Conservation (phyloP, 2,797 vertebrate species). For the Acipenser transmontanus region DNA sequence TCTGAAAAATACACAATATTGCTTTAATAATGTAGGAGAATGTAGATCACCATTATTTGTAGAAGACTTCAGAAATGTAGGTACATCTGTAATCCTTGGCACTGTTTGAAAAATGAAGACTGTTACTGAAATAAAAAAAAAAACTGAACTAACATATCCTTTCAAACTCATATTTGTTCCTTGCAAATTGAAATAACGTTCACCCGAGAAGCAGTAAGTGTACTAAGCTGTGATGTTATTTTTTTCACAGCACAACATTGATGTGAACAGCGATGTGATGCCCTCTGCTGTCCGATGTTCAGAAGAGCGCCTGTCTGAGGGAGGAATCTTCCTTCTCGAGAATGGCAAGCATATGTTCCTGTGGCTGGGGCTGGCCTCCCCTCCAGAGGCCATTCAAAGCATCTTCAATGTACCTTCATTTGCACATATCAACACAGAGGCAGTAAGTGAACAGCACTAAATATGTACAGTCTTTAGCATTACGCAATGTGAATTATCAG, state of each 20-base stretch:
- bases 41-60: no score
- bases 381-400: slow-evolving; percentile 81
- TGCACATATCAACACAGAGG: slow-evolving; percentile 69
- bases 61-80: no score
- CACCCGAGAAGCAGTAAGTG: no score
- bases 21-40: no score
- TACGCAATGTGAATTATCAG: no score
- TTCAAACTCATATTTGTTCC: neutral
- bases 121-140: no score
- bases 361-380: slow-evolving; percentile 78
- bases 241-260: slow-evolving; percentile 69
- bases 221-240: neutral
- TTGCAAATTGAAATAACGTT: neutral
- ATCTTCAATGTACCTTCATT: slow-evolving; percentile 84
- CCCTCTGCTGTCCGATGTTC: slow-evolving; percentile 80
- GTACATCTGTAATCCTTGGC: no score
- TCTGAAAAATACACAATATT: neutral
- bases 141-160: no score
- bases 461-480: no score
- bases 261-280: slow-evolving; percentile 48
- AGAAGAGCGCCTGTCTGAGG: slow-evolving; percentile 77
- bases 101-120: no score
- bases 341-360: slow-evolving; percentile 80
- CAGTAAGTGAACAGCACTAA: slow-evolving; percentile 54
- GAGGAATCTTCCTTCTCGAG: slow-evolving; percentile 80